Percentiles rank a stretch among this genome's conserved stretches.
phyloP scores from a whole-genome alignment of 1,140 invertebrate species.

The Heliconius melpomene region DNA sequence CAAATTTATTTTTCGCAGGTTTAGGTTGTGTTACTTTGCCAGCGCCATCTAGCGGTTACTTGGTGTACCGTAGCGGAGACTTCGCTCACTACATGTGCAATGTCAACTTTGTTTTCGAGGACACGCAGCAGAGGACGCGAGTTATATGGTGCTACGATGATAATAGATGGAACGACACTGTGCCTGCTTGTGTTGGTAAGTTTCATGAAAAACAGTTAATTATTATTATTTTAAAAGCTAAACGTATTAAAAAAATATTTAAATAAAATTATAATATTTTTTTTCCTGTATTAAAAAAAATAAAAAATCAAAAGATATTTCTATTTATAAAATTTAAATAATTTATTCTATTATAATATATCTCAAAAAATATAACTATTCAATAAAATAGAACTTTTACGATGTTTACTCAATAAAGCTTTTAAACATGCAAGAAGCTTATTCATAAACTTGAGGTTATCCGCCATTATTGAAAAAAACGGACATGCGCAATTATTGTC shows the following conservation, averaged over 20 bases:
- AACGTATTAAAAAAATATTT: too few species aligned
- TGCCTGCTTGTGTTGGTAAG: conserved; percentile 84
- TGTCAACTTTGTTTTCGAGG: conserved; percentile 82
- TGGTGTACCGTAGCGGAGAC: conserved; percentile 81
- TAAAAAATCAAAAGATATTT: too few species aligned
- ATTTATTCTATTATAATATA: too few species aligned
- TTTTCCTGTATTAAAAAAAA: too few species aligned
- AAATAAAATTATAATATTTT: too few species aligned
- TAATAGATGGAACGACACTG: conserved; percentile 82
- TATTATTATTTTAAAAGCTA: too few species aligned
- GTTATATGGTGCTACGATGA: conserved; percentile 81
- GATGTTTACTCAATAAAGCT: conserved; percentile 18
- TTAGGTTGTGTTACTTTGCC: conserved; percentile 82
- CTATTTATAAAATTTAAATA: too few species aligned
- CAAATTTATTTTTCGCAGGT: conserved; percentile 58
- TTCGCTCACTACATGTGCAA: conserved; percentile 83
- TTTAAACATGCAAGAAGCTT: conserved; percentile 15
- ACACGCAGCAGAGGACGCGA: conserved; percentile 78
- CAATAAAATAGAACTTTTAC: not conserved
- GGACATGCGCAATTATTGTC: conserved; percentile 55
- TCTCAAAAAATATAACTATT: too few species aligned
- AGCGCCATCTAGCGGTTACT: conserved; percentile 82
- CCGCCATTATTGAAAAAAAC: conserved; percentile 32
- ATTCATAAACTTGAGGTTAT: conserved; percentile 34
- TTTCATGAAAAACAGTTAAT: conserved; percentile 34